Base-by-base conservation (phyloP, 1,140 invertebrate species). In the Papilio aristodemus region DNA sequence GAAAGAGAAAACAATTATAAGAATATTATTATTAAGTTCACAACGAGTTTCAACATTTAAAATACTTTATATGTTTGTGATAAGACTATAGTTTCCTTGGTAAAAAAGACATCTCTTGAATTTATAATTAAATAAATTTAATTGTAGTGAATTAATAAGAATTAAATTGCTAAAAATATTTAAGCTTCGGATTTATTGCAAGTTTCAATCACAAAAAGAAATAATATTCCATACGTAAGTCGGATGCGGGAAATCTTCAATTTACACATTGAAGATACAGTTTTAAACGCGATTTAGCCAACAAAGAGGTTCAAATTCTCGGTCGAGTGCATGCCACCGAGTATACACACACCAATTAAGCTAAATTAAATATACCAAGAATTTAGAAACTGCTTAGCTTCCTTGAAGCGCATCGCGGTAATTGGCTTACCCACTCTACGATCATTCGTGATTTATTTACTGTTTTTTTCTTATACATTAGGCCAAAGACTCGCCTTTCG, bases 351-450 rank as follows among this genome's bases (percentile, higher is more conserved):
- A 87, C 84, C 85, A 90, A 91, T 91, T 89, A 89, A 88, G 84
- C 77, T 89, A 79, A 89, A 91, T 91, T 88, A 89, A 91, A 90
- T 88, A 86, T 87, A 90, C 87, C 81, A 87, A 90, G 87, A 91
- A 91, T 90, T 90, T 91, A 91, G 89, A 90, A 91, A 91, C 84
- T 90, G 84, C 80, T 87, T 87, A 87, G 82, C 87, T 90, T 90
- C 83, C 87, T 89, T 88, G 85, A 87, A 91, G 86, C 89, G 89
- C 87, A 89, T 85, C 89, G 87, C 73, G 71, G 81, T 91, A 91
- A 91, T 91, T 91, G 87, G 88, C 87, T 85, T 84, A 83, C 83
- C 76, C 81, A 76, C 74, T 84, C 77, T 80, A 87, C 82, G 81
- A 78, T 87, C 79, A 83, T 84, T 81, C 84, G 73, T 81, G 83